Base-by-base conservation (phyloP, 2,113 vertebrate species). In the Centrocercus urophasianus region DNA sequence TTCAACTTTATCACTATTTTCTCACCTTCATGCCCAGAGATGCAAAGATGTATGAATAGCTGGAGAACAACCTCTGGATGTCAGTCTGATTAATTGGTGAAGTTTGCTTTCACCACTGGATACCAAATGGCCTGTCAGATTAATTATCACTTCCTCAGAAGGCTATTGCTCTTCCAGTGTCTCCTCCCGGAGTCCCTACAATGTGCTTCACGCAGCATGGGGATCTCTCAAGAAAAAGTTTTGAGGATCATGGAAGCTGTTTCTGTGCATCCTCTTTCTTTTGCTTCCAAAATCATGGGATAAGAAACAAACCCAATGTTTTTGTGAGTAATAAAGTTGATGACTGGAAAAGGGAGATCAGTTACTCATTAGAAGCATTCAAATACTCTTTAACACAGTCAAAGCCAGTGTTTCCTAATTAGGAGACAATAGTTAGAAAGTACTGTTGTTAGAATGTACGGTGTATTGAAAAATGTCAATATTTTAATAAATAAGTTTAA, bases 21-120 rank as follows among this genome's bases (percentile, higher is more conserved):
- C 63, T 85, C 45, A 83, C 48, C 36, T 89, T 85, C 84, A 16
- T 50, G 74, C 47, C 13, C n/a, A 63, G 70, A 91, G 36, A 66
- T 7, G 48, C 54, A 61, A 75, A 93, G 63, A 27, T 36, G 3
- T 61, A 61, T 59, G 67, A 76, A 45, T 56, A 85, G 45, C 36
- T 87, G 57, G 42, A 1, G 4, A 86, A 70, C n/a, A 78, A 89
- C 91, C 82, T 95, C 93, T 89, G 87, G 54, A 73, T 89, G 82
- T 79, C 85, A 82, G 54, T 14, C 13, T 89, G 93, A 96, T 96
- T 95, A 96, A 94, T 93, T 87, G 79, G 75, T 22, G n/a, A 61
- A 65, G 78, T 82, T 94, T 91, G 30, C 30, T 79, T 69, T 69
- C 89, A 48, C 84, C 43, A 63, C 63, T 61, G 84, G 84, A 65